Evolutionary conservation across 2,888 invertebrate genomes (phyloP), one percentile per base, ranked within the genome.

Genomic region (Drosophila multiciliata): DNA sequence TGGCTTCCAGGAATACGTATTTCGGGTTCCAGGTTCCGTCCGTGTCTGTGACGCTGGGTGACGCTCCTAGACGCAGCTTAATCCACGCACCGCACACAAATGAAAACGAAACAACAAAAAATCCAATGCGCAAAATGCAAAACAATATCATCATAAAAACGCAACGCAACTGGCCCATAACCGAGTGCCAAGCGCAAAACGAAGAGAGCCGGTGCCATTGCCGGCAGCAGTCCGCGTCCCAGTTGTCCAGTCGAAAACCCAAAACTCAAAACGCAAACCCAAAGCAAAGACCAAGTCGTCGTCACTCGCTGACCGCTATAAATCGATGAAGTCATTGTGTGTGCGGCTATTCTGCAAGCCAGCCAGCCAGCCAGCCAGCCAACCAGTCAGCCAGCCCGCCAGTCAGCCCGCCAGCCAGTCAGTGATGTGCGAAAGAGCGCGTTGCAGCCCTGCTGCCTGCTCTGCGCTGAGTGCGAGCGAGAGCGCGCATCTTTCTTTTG

Each of bases 281-380:
- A 80, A 57, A 49, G 54, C 66, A 78, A 78, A 66, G 38, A 58
- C 69, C 63, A 66, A 64, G 66, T 63, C 66, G 65, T 79, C 78
- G 78, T 75, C 79, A 82, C 88, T 85, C 78, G 76, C n/a, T 89
- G 89, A 89, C 89, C 87, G 82, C 89, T 87, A 87, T 87, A 89
- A 87, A 87, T 87, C 87, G 87, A 87, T 89, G 78, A 87, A 89
- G 89, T 87, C 89, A 87, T 86, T 89, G 86, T 89, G 87, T 77
- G 75, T 65, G 74, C 60, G 61, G 69, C 76, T 57, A 64, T 79
- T 73, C 70, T 76, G 75, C 63, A 50, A 26, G 52, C 42, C 20
- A 17, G 36, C 33, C 48, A 42, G 20, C 0, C 12, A 12, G 20
- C 12, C 42, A 11, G 11, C 3, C 33, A 33, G 33, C 8, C 32